Evolutionary conservation across 2,888 invertebrate genomes (phyloP).

Genomic region (Parelbella ahira): DNA sequence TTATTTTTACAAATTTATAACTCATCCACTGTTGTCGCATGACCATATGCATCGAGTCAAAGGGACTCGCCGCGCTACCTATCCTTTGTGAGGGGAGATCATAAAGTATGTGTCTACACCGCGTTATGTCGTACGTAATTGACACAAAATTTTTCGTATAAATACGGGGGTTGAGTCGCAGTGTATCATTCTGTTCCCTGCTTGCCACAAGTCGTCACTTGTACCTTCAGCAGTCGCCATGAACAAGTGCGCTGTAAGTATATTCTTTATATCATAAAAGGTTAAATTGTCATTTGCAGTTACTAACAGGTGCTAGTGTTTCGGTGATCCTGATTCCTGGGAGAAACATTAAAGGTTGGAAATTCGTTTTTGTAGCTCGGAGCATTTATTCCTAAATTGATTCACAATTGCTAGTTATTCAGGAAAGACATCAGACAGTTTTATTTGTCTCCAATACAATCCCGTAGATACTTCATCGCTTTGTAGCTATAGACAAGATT

Average conservation of each 20-base stretch:
- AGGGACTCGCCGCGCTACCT: constrained; percentile 48
- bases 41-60: constrained; percentile 35
- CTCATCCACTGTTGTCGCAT: constrained; percentile 20
- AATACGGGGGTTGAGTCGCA: constrained; percentile 68
- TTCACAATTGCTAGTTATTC: too few species aligned
- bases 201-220: constrained; percentile 46
- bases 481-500: too few species aligned
- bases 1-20: constrained; percentile 22
- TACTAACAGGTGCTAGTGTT: too few species aligned
- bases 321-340: too few species aligned
- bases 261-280: too few species aligned
- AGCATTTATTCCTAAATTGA: too few species aligned
- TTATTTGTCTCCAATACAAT: too few species aligned
- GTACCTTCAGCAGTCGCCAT: constrained; percentile 51
- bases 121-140: constrained; percentile 55
- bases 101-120: constrained; percentile 51
- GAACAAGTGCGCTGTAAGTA: constrained; percentile 72
- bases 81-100: constrained; percentile 52
- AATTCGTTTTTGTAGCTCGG: too few species aligned
- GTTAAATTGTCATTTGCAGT: too few species aligned
- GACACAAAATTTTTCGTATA: constrained; percentile 67
- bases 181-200: constrained; percentile 69
- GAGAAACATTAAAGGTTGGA: too few species aligned
- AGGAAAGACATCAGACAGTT: too few species aligned
- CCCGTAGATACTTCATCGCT: too few species aligned